Conservation (phyloP, 2,888 invertebrate species). For the Galerucella nymphaeae region DNA sequence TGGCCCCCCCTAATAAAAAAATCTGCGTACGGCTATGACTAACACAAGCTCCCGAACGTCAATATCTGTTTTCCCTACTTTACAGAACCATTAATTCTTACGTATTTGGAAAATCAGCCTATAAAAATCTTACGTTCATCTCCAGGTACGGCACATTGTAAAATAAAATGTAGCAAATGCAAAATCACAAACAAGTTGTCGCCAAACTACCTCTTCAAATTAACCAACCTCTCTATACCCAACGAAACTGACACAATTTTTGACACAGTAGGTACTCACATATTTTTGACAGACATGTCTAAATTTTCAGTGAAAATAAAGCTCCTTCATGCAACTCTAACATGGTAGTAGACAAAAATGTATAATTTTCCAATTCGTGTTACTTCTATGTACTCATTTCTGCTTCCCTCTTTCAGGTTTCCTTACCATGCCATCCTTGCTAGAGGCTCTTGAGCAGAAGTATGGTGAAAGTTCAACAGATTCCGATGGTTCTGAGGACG, state of each 20-base stretch:
- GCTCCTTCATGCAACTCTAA: neutral
- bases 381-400: neutral
- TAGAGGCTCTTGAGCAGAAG: constrained; percentile 90
- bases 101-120: too few relatives aligned
- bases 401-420: constrained; percentile 39
- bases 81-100: too few relatives aligned
- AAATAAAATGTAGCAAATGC: too few relatives aligned
- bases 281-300: neutral
- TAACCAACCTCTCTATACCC: too few relatives aligned
- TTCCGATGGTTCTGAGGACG: constrained; percentile 70
- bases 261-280: neutral
- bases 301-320: constrained; percentile 10
- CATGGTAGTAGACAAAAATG: neutral
- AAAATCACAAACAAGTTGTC: too few relatives aligned
- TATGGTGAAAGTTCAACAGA: constrained; percentile 73
- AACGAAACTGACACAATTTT: neutral
- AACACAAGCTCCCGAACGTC: too few relatives aligned
- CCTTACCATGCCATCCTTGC: constrained; percentile 82
- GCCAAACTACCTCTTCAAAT: too few relatives aligned
- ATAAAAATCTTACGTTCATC: too few relatives aligned
- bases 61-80: too few relatives aligned
- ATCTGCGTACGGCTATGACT: too few relatives aligned
- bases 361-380: neutral
- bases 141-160: too few relatives aligned
- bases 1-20: too few relatives aligned